A percentile compares a stretch with the other conserved stretches of the same genome.
Evolutionary conservation across 1,140 invertebrate genomes (phyloP).

Genomic region (Leptopilina clavipes): DNA sequence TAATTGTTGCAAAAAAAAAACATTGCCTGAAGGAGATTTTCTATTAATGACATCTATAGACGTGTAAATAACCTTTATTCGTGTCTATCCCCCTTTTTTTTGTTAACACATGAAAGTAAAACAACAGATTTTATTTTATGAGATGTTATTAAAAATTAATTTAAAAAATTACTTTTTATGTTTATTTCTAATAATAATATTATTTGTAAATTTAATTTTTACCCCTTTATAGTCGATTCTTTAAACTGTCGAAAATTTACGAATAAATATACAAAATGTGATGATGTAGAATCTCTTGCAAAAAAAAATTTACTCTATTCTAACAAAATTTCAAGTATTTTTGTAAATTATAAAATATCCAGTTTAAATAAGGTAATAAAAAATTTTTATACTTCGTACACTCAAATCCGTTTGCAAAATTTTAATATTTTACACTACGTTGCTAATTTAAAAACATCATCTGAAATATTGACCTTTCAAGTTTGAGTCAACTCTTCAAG

Average conservation of each 20-base stretch:
- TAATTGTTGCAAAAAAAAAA: conserved; percentile 2
- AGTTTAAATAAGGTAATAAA: background rate
- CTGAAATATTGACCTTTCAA: conserved; percentile 31
- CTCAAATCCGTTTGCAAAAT: background rate
- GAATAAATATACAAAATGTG: background rate
- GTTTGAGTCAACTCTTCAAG: conserved; percentile 17
- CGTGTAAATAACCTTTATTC: background rate
- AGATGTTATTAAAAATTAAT: too few relatives aligned
- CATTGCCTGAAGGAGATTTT: background rate
- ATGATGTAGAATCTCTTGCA: background rate
- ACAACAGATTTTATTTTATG: background rate
- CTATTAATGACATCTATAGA: background rate
- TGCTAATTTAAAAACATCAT: background rate
- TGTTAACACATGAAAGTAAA: background rate
- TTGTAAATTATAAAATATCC: too few relatives aligned
- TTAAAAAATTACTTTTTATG: too few relatives aligned
- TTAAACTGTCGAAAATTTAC: too few relatives aligned
- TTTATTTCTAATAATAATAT: background rate
- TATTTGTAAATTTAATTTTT: too few relatives aligned
- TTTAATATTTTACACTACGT: background rate
- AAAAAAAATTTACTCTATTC: too few relatives aligned
- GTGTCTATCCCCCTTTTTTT: background rate
- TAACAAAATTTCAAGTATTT: too few relatives aligned
- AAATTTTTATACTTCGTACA: background rate
- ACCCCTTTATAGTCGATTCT: too few relatives aligned